These are phyloP conservation scores for Borostomias antarcticus DNA, from an alignment of 2,797 vertebrate genomes.

Conservation along the genomic window DNA sequence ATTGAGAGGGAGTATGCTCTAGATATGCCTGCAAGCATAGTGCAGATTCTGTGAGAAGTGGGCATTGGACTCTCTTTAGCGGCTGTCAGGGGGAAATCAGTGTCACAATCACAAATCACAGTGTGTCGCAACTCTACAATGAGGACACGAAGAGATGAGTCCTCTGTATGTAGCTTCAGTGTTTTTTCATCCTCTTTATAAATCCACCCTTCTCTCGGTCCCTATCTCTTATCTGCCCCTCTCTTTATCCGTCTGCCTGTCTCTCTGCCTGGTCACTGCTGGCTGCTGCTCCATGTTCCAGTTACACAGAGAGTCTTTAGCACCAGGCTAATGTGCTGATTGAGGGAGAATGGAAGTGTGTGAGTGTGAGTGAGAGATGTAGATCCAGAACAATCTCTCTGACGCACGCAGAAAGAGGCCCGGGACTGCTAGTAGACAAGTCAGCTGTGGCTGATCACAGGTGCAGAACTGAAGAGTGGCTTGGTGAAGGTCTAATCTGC, in stretches of 20 bases:
- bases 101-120: too few relatives aligned
- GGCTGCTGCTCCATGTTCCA: neutral
- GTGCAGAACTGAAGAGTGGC: neutral
- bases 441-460: neutral
- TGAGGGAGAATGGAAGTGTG: constrained; percentile 24
- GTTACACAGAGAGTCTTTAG: constrained; percentile 22
- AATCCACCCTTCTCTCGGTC: neutral
- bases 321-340: constrained; percentile 44
- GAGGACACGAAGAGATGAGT: too few relatives aligned
- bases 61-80: constrained; percentile 20
- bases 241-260: neutral
- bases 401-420: neutral
- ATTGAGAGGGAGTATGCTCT: neutral
- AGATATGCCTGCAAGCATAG: constrained; percentile 29
- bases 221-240: too few relatives aligned
- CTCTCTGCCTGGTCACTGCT: neutral
- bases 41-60: constrained; percentile 53
- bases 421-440: neutral
- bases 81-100: neutral
- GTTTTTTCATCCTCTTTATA: neutral
- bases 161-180: neutral
- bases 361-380: too few relatives aligned
- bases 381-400: neutral
- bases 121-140: too few relatives aligned
- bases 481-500: neutral